A percentile compares a stretch with the other conserved stretches of the same genome.
phyloP scores from a whole-genome alignment of 2,797 vertebrate species.

The Gorsachius magnificus region DNA sequence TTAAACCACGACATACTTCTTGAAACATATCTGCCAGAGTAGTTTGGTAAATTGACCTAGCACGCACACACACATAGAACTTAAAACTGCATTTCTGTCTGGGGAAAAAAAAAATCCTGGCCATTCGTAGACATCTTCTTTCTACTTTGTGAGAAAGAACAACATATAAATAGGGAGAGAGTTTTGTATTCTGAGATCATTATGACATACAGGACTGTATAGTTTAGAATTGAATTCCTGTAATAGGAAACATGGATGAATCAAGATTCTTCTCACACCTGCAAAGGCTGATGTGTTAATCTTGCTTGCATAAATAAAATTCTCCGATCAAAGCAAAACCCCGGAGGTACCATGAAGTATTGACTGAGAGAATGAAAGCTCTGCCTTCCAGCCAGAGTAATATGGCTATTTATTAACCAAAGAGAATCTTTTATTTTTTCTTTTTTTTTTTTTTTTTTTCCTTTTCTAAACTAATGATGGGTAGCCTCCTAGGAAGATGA shows the following conservation, averaged over 20 bases:
- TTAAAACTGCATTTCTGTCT: neutral
- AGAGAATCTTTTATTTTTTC: neutral
- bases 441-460: neutral
- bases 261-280: neutral
- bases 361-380: neutral
- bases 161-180: neutral
- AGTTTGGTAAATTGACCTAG: neutral
- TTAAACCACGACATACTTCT: neutral
- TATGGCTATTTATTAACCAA: neutral
- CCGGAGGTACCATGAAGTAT: neutral
- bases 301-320: neutral
- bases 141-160: neutral
- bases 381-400: neutral
- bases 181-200: neutral
- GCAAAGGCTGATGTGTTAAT: neutral
- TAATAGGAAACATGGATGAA: neutral
- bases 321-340: neutral
- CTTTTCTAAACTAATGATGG: neutral
- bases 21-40: neutral
- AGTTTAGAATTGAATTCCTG: neutral
- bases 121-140: neutral
- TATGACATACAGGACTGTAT: neutral
- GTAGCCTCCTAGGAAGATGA: neutral
- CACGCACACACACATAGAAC: neutral
- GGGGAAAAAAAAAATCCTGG: no score